Percentiles rank a stretch among this genome's conserved stretches.
Evolutionary conservation across 2,888 invertebrate species (phyloP).

Genomic region (Tricholauxania praeusta): DNA sequence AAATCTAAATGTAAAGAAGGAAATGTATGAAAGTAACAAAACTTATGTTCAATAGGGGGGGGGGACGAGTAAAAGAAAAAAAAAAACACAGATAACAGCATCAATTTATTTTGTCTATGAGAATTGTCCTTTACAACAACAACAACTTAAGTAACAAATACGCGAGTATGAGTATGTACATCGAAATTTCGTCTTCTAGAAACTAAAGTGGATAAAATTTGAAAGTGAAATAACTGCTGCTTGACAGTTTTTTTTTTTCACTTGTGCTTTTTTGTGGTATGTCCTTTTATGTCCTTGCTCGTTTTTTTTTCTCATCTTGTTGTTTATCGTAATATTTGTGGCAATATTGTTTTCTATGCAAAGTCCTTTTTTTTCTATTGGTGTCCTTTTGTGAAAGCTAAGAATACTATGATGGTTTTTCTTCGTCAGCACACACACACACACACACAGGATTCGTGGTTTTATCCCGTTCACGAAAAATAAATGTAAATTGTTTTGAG

Average conservation of each 20-base stretch:
- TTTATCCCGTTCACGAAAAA: conserved; percentile 33
- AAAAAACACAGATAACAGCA: conserved; percentile 27
- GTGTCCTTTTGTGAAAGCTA: background rate
- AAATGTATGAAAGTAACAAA: background rate
- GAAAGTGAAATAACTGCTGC: conserved; percentile 30
- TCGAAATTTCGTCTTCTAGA: conserved; percentile 12
- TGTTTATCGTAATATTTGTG: conserved; percentile 6
- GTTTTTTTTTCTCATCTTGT: background rate
- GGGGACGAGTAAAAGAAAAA: background rate
- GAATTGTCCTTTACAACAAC: conserved; percentile 18
- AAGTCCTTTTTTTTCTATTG: background rate
- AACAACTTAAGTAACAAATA: background rate
- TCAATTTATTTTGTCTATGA: conserved; percentile 36
- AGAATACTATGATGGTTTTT: background rate
- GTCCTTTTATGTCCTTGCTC: background rate
- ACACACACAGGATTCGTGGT: background rate
- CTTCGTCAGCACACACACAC: background rate
- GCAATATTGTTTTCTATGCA: conserved; percentile 20
- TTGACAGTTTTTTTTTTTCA: background rate
- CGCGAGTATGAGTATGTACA: background rate
- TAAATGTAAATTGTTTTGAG: conserved; percentile 42
- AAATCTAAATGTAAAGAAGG: background rate
- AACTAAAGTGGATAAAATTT: conserved; percentile 39
- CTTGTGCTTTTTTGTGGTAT: conserved; percentile 6
- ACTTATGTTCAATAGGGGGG: background rate